Conservation (phyloP, 1,140 invertebrate species). For the Pentalonia nigronervosa region DNA sequence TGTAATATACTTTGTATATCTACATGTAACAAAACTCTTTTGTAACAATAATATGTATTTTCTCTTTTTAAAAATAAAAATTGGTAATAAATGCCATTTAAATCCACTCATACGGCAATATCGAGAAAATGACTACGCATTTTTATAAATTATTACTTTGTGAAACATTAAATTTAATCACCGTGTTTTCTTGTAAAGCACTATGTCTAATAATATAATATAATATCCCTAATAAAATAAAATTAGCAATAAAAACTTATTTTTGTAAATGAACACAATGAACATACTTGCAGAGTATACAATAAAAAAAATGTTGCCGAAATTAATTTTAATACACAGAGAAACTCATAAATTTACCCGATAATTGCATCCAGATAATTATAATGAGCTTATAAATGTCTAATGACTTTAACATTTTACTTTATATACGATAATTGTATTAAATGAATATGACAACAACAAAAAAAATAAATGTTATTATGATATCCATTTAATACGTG, state of each 20-base stretch:
- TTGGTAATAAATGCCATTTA: conserved; percentile 1
- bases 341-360: background rate
- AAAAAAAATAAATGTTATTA: background rate
- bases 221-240: background rate
- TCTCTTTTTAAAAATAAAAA: conserved; percentile 18
- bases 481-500: background rate
- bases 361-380: background rate
- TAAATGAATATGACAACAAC: background rate
- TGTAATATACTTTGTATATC: background rate
- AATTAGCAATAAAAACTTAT: conserved; percentile 9
- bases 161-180: conserved; percentile 11
- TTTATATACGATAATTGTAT: background rate
- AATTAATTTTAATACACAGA: background rate
- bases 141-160: conserved; percentile 15
- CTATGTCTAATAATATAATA: background rate
- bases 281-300: background rate
- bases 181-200: background rate
- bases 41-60: background rate
- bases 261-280: background rate
- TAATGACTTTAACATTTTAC: background rate
- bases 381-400: background rate
- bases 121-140: conserved; percentile 3
- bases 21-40: background rate
- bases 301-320: background rate
- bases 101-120: background rate